Conservation (phyloP, 2,113 vertebrate genomes). For the Saguinus midas region DNA sequence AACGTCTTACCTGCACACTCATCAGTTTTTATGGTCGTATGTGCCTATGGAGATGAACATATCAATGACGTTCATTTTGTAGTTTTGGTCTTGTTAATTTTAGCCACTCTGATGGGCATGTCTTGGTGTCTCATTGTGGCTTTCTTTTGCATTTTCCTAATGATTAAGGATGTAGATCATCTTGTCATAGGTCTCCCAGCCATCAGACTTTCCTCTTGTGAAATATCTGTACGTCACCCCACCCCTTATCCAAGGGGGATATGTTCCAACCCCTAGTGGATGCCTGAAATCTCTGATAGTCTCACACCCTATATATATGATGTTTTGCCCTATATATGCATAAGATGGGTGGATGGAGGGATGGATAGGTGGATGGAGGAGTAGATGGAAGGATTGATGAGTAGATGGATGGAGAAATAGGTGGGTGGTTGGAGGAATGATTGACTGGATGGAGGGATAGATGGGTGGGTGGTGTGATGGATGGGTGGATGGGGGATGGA, state of each 20-base stretch:
- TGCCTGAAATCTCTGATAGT: background rate
- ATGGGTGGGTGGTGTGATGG: too few relatives aligned
- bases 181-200: background rate
- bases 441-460: too few relatives aligned
- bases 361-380: background rate
- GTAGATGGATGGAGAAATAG: too few relatives aligned
- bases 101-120: background rate
- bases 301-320: background rate
- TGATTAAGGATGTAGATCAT: background rate
- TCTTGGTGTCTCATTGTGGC: accelerated
- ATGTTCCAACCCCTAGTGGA: background rate
- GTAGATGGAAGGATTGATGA: too few relatives aligned
- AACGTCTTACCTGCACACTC: background rate
- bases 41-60: background rate
- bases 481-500: too few relatives aligned
- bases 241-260: background rate
- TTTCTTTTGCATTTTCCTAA: background rate
- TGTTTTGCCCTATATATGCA: background rate
- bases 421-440: too few relatives aligned
- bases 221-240: background rate
- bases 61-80: too few relatives aligned
- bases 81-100: background rate
- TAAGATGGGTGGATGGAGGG: too few relatives aligned
- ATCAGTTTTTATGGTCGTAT: background rate
- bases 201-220: background rate